Base-by-base conservation (phyloP, 2,797 vertebrate genomes). In the Anniella stebbinsi region DNA sequence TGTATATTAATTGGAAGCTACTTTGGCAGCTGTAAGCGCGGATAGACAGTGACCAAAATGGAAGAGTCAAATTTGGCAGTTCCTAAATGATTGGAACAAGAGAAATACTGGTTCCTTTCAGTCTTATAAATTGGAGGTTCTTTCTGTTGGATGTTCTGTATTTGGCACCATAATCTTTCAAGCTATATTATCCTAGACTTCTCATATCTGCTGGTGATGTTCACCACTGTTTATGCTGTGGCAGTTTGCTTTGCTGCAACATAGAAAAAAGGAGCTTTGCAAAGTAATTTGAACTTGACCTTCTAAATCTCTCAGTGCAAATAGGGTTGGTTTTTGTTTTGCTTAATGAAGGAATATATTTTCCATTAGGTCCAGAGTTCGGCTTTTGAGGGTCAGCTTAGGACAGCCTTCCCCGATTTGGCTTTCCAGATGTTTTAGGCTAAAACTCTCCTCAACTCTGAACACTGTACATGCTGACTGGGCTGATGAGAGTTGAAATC, bases 301-400 rank as follows among this genome's bases (percentile, higher is more conserved):
- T 63, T 73, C 28, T 82, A 73, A 51, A 88, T 38, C 45, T 84
- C 70, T 75, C 69, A 48, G 7, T 88, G 21, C 36, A 60, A 88
- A 73, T 84, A 33, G 18, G 28, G 67, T 17, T 60, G 30, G 9
- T 25, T 33, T 21, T n/a, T 36, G 23, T 33, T 83, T 76, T 84
- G n/a, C 30, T 89, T 84, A 51, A 67, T 66, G 8, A 83, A 48
- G 30, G 41, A 73, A 78, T 54, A 84, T 66, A 41, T 41, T 85
- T 85, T 15, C 17, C 36, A 69, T 84, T 70, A 36, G 28, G 54
- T n/a, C n/a, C 28, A 70, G 15, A 54, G 67, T 13, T 60, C 72
- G 63, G n/a, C 36, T 85, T 77, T 76, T 41, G 10, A 75, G 80
- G 18, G 38, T 13, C 54, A 63, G 3, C 2, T 83, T 48, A 48